Percentiles rank a stretch among this genome's conserved stretches.
phyloP scores from a whole-genome alignment of 1,140 invertebrate species.

The Platyscapa corneri region DNA sequence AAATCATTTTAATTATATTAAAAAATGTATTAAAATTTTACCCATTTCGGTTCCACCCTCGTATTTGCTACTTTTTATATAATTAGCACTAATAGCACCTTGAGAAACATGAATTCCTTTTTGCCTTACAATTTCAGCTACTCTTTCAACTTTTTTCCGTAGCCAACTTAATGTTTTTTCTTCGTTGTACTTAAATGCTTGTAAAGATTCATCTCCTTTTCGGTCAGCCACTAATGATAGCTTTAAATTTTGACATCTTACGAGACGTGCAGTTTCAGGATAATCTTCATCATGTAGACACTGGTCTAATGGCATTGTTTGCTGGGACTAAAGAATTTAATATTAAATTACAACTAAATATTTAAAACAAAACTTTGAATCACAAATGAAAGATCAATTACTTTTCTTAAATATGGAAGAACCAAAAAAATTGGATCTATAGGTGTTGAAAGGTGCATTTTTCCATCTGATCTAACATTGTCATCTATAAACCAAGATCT shows the following conservation, averaged over 20 bases:
- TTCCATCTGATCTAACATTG: slow-evolving; percentile 84
- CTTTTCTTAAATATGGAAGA: slow-evolving; percentile 75
- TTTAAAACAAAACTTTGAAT: not conserved
- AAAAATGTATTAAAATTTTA: slow-evolving; percentile 52
- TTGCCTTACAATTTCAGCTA: slow-evolving; percentile 78
- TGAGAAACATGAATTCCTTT: slow-evolving; percentile 82
- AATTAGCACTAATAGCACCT: slow-evolving; percentile 82
- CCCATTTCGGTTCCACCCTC: slow-evolving; percentile 72
- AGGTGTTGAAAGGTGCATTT: slow-evolving; percentile 81
- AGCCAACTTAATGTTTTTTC: slow-evolving; percentile 84
- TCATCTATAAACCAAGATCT: slow-evolving; percentile 83
- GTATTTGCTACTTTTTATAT: slow-evolving; percentile 77
- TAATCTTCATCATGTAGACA: slow-evolving; percentile 78
- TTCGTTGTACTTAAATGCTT: slow-evolving; percentile 86
- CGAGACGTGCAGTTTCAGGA: slow-evolving; percentile 76
- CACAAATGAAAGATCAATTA: slow-evolving; percentile 51
- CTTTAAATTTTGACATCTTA: slow-evolving; percentile 75
- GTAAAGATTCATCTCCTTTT: slow-evolving; percentile 81
- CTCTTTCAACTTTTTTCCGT: slow-evolving; percentile 79
- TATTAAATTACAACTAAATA: not conserved
- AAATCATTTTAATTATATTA: not conserved
- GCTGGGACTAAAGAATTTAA: slow-evolving; percentile 63
- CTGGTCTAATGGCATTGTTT: slow-evolving; percentile 82
- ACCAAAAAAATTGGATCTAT: slow-evolving; percentile 83
- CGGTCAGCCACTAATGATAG: slow-evolving; percentile 78